Evolutionary conservation across 92 coral and sea anemone species (phyloP).

Genomic region (Porites rus): DNA sequence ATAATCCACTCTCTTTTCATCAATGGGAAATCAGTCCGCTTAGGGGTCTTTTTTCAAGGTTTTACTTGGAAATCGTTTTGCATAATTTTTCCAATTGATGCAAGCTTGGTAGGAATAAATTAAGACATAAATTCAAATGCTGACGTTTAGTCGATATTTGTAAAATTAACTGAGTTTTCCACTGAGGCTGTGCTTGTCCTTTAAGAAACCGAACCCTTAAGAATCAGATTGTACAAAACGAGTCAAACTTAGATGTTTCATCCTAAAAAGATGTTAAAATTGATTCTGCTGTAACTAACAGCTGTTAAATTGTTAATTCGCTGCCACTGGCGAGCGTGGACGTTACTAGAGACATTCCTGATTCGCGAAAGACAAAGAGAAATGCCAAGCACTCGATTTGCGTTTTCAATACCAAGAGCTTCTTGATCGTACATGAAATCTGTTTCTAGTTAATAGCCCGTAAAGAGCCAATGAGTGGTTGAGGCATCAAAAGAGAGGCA

Average conservation of each 20-base stretch:
- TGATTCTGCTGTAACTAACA: neutral
- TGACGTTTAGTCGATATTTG: neutral
- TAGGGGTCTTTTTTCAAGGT: no score
- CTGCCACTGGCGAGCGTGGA: neutral
- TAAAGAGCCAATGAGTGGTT: neutral
- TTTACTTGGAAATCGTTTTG: neutral
- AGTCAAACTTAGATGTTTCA: neutral
- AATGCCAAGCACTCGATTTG: neutral
- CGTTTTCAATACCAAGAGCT: neutral
- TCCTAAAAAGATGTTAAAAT: neutral
- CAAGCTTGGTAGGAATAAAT: no score
- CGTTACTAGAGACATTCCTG: neutral
- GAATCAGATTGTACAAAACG: no score
- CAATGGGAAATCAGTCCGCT: no score
- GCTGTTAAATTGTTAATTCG: neutral
- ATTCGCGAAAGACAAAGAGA: neutral
- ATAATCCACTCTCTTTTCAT: no score
- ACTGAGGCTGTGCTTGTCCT: neutral
- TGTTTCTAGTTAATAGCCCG: neutral
- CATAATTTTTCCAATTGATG: neutral
- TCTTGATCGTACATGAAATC: neutral
- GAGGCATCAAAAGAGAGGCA: neutral
- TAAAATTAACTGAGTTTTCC: neutral
- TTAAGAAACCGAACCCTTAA: no score
- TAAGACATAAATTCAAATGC: no score